Percentiles rank a stretch among this genome's conserved stretches.
These are phyloP conservation scores for Strigamia crassipes DNA, from an alignment of 2,888 invertebrate genomes.

Conservation along the genomic window DNA sequence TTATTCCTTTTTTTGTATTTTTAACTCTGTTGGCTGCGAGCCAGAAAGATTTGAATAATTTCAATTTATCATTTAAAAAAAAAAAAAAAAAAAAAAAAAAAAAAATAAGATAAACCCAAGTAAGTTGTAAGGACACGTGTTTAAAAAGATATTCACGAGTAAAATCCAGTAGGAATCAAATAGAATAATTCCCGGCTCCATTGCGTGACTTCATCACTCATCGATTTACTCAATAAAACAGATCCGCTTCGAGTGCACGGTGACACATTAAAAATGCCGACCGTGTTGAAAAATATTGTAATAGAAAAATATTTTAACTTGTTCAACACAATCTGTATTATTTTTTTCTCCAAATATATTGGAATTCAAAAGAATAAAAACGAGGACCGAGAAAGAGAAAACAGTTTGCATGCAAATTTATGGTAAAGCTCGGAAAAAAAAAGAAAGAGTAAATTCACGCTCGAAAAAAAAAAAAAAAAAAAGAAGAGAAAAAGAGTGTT, in stretches of 20 bases:
- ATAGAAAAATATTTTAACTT: not conserved
- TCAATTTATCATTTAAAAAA: not conserved
- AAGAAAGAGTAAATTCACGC: not conserved
- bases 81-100: not conserved
- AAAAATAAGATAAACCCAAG: not conserved
- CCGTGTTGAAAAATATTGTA: not conserved
- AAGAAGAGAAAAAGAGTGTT: not conserved
- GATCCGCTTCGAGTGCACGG: not conserved
- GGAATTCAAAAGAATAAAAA: constrained; percentile 4
- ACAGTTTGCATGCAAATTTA: constrained; percentile 16
- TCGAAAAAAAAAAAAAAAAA: not conserved
- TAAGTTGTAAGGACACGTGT: not conserved
- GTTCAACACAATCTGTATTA: not conserved
- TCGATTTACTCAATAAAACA: not conserved
- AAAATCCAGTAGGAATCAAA: constrained; percentile 21
- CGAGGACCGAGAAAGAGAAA: not conserved
- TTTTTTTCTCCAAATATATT: not conserved
- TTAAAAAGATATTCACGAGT: not conserved
- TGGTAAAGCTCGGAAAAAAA: not conserved
- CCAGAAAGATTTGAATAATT: constrained; percentile 17
- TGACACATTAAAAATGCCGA: not conserved
- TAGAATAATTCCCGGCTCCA: not conserved
- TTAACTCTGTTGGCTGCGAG: not conserved
- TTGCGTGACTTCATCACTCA: constrained; percentile 5
- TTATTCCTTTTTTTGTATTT: not conserved